These are phyloP conservation scores for Thymelicus acteon DNA, from an alignment of 2,888 invertebrate species.

Conservation along the genomic window DNA sequence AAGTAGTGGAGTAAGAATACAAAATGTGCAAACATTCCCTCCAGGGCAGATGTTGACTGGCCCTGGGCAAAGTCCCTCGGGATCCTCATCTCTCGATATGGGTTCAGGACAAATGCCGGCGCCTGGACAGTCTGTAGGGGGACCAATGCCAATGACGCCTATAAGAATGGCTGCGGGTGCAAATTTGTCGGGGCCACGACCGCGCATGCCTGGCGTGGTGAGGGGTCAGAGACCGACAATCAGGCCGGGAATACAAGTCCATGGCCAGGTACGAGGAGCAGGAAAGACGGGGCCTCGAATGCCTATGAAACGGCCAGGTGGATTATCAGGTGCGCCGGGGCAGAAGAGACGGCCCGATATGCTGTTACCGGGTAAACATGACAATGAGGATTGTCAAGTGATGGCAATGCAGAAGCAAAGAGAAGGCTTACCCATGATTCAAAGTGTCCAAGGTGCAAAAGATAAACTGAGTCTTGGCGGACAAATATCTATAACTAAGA, in stretches of 20 bases:
- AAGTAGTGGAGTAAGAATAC: constrained; percentile 65
- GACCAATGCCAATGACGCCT: constrained; percentile 66
- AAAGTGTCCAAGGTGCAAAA: constrained; percentile 88
- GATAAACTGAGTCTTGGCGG: constrained; percentile 88
- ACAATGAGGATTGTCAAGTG: constrained; percentile 90
- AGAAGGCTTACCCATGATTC: constrained; percentile 89
- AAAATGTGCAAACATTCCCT: constrained; percentile 75
- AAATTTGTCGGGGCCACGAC: constrained; percentile 60
- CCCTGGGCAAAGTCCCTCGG: constrained; percentile 42
- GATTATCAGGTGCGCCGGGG: constrained; percentile 54
- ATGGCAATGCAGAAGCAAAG: constrained; percentile 90
- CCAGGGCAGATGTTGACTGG: constrained; percentile 61
- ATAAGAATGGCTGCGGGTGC: constrained; percentile 72
- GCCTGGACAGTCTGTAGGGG: constrained; percentile 45
- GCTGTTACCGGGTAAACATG: constrained; percentile 88
- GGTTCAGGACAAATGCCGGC: constrained; percentile 50
- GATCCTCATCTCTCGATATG: constrained; percentile 39
- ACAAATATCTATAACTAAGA: constrained; percentile 88
- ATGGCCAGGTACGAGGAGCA: constrained; percentile 68
- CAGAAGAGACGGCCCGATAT: constrained; percentile 86
- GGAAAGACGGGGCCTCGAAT: constrained; percentile 65
- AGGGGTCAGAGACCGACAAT: constrained; percentile 67
- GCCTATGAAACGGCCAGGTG: constrained; percentile 72
- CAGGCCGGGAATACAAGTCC: constrained; percentile 74
- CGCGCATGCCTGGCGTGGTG: constrained; percentile 65